These are phyloP conservation scores for Malacoraja senta DNA, from an alignment of 2,797 vertebrate species.

Conservation along the genomic window DNA sequence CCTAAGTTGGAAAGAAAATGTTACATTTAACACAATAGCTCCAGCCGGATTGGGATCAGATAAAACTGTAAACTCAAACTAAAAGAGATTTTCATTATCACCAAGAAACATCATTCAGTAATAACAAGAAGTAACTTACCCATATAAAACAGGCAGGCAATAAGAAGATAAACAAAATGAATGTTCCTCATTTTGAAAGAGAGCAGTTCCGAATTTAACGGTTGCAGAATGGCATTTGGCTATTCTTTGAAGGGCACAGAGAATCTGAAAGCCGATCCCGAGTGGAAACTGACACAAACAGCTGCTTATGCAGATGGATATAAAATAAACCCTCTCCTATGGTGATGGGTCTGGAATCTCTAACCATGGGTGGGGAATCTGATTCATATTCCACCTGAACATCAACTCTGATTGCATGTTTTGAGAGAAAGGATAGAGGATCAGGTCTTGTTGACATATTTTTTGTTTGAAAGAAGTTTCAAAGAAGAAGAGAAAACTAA, in stretches of 20 bases:
- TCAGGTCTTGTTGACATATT: neutral
- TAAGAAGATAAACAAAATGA: neutral
- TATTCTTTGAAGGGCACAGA: constrained; percentile 24
- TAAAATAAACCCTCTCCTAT: neutral
- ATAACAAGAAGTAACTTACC: neutral
- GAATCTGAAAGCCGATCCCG: constrained; percentile 16
- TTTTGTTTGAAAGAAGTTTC: neutral
- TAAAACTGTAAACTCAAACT: neutral
- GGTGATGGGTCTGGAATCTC: neutral
- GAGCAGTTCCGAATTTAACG: neutral
- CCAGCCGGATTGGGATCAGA: neutral
- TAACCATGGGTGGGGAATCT: neutral
- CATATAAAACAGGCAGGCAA: neutral
- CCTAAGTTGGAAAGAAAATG: neutral
- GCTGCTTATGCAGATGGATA: neutral
- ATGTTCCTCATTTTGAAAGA: neutral
- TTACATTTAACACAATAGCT: neutral
- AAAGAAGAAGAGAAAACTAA: neutral
- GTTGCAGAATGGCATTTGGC: neutral
- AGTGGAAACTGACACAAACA: constrained; percentile 29
- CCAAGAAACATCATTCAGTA: neutral
- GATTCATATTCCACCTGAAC: neutral
- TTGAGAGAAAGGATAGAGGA: neutral
- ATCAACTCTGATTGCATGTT: neutral
- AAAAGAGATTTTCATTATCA: neutral